Conservation (phyloP, 2,888 invertebrate genomes). For the Colostygia pectinataria region DNA sequence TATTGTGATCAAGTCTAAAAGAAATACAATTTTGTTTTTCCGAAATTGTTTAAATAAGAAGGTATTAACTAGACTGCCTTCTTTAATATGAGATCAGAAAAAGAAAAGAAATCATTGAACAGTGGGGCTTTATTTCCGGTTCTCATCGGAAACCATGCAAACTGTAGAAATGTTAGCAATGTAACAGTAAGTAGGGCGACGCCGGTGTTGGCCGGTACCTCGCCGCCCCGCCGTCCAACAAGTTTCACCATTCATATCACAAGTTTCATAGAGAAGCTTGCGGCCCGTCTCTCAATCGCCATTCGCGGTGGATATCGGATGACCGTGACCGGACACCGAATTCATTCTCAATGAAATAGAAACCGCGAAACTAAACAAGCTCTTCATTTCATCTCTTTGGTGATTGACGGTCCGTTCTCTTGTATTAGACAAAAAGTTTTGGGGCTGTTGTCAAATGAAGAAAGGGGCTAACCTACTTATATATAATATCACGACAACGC, state of each 20-base stretch:
- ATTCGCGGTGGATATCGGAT: constrained; percentile 50
- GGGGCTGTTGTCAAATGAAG: constrained; percentile 38
- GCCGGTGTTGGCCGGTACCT: constrained; percentile 17
- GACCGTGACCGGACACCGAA: constrained; percentile 65
- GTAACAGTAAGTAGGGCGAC: constrained; percentile 72
- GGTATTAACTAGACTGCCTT: no score
- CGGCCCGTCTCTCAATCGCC: constrained; percentile 43
- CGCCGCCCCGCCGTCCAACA: constrained; percentile 28
- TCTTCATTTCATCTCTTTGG: constrained; percentile 45
- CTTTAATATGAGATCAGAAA: no score
- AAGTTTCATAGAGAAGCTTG: constrained; percentile 44
- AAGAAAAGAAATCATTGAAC: constrained; percentile 2
- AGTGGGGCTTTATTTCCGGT: constrained; percentile 14
- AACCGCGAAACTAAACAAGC: constrained; percentile 39
- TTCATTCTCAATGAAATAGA: constrained; percentile 66
- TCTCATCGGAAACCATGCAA: constrained; percentile 20
- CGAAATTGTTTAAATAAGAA: no score
- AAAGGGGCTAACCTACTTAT: constrained; percentile 35
- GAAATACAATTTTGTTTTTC: no score
- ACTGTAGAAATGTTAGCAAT: constrained; percentile 45
- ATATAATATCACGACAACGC: constrained; percentile 54
- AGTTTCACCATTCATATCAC: constrained; percentile 25
- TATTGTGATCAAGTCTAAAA: no score
- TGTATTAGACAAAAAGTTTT: constrained; percentile 38
- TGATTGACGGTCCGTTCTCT: constrained; percentile 37